Evolutionary conservation across 2,113 vertebrate species (phyloP), one percentile per base, ranked within the genome.

Genomic region (Grammomys dolichurus): DNA sequence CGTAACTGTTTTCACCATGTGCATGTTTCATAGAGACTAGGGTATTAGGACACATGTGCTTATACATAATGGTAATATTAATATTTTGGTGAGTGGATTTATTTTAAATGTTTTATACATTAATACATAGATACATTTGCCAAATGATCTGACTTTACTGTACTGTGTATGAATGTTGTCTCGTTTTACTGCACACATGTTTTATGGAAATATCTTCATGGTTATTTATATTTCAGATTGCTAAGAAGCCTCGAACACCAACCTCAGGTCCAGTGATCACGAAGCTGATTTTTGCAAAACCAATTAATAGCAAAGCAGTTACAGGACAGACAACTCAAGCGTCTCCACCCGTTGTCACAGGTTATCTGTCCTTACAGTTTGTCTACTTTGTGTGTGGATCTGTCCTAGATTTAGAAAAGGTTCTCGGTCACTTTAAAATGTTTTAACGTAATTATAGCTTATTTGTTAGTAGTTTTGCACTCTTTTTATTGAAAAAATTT

Each of bases 281-380:
- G 90, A 99, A 99, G 98, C 98, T 99, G 90, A 99, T 99, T 98
- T 99, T 99, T 98, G 99, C 99, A 95, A 99, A 99, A 98, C 99
- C 99, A 48, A 99, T 99, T 51, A 99, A 99, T 98, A 99, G 99
- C 98, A 99, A 99, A 99, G 99, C 99, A 89, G 98, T 99, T 73
- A 98, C 98, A 97, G 99, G 99, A 96, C 99, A 99, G 98, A 99
- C 99, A 19, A 98, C 99, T 97, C 99, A 99, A 84, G 99, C 99
- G 1, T 98, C 99, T 91, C 99, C 99, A 92, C 99, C 99, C 89
- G 98, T 99, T 92, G 98, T 99, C 91, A 98, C 99, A 98, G 99
- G 99, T 99, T 98, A 98, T 98, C 96, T 97, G 98, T 95, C 96
- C 98, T 98, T 94, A 89, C 87, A 95, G 90, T 97, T 98, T 98